Percentiles rank a stretch among this genome's conserved stretches.
phyloP scores from a whole-genome alignment of 2,888 invertebrate genomes.

The Dendrolimus houi region DNA sequence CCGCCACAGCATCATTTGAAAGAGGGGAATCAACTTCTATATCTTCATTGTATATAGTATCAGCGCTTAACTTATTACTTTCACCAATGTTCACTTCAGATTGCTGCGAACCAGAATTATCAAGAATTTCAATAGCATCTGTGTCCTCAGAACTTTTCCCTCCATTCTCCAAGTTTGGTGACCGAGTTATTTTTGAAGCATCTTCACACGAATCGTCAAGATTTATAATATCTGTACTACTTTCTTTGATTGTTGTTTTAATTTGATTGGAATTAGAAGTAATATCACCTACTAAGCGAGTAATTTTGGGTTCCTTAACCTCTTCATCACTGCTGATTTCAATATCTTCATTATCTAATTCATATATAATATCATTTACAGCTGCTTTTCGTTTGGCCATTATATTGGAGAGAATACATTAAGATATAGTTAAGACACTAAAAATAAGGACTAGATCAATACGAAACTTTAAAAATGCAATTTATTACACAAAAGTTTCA shows the following conservation, averaged over 20 bases:
- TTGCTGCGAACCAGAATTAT: constrained; percentile 5
- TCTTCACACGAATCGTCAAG: constrained; percentile 29
- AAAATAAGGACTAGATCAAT: too few species aligned
- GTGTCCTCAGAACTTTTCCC: constrained; percentile 46
- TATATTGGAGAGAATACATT: constrained; percentile 5
- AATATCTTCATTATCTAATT: constrained; percentile 67
- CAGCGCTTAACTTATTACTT: constrained; percentile 15
- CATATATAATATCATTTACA: constrained; percentile 67
- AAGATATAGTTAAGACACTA: background rate
- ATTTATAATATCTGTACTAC: constrained; percentile 24
- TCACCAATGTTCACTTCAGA: constrained; percentile 1
- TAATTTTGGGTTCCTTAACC: constrained; percentile 50
- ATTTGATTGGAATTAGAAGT: constrained; percentile 15
- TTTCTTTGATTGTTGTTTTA: constrained; percentile 19
- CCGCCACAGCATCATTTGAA: constrained; percentile 45
- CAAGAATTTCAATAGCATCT: constrained; percentile 17
- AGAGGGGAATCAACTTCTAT: constrained; percentile 52
- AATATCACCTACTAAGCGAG: constrained; percentile 27
- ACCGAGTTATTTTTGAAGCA: constrained; percentile 16
- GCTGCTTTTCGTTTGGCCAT: constrained; percentile 66
- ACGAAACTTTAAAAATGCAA: too few species aligned
- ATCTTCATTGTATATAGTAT: constrained; percentile 47
- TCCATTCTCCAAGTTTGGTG: constrained; percentile 40
- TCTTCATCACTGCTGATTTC: constrained; percentile 64
- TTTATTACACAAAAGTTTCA: background rate